Base-by-base conservation (phyloP, 2,113 vertebrate species). In the Nymphicus hollandicus region DNA sequence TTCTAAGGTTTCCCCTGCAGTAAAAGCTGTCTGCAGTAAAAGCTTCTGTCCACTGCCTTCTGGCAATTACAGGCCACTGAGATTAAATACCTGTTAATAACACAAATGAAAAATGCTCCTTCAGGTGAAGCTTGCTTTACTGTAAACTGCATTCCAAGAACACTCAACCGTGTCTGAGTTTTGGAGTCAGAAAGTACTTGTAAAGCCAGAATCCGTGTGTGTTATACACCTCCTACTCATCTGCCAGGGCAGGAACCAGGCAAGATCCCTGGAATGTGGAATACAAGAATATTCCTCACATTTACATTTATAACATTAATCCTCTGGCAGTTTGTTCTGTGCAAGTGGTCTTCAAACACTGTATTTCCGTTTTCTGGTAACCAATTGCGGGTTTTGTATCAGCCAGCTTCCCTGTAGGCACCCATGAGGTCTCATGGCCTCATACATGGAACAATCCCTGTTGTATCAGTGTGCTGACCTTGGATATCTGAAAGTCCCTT, bases 361-460 rank as follows among this genome's bases (percentile, higher is more conserved):
- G 17, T 12, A 22, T 64, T 73, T 86, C 44, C 55, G 49, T 71
- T 39, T 27, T 27, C 52, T 69, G 25, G 31, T 43, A 70, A n/a
- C 22, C 0, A 3, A 12, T 47, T 53, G n/a, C 56, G 63, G 22
- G 31, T 41, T 49, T 79, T 56, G 5, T 23, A 55, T 53, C 66
- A 65, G 41, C 31, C 2, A 0, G 13, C 23, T 85, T 10, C 31
- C 27, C 39, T 39, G 66, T 29, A 55, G 1, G 1, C 28, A 37
- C 39, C 63, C 58, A 17, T 13, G 47, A 82, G 10, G 11, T 37
- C 61, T 78, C 69, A 55, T 37, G 61, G 39, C 13, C 15, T 44
- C 28, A 3, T 1, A 35, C 11, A 37, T 0, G 1, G 22, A 88
- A 16, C 0, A 0, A 60, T 1, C 10, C 10, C 33, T 65, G 50